Base-by-base conservation (phyloP, 2,797 vertebrate genomes). In the Nyctibius grandis region DNA sequence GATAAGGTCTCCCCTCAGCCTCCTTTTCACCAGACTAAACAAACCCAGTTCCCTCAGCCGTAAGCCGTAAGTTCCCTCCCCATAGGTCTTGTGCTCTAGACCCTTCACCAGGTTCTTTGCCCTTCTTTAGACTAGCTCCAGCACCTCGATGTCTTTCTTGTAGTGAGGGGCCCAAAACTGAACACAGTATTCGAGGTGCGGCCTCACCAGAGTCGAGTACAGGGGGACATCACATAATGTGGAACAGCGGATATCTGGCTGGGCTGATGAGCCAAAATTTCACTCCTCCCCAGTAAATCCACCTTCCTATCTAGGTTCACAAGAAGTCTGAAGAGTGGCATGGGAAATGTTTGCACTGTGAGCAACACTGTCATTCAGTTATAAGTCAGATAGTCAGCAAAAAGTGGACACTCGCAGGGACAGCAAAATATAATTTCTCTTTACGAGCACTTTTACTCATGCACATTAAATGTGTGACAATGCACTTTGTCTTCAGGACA, bases 351-450 rank as follows among this genome's bases (percentile, higher is more conserved):
- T 88, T 80, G 48, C 36, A 53, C 36, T 70, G 31, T 47, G 64
- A 73, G 14, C 60, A 88, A 31, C 21, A 5, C 25, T 60, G 42
- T 42, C 77, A 21, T 91, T 85, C 88, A 45, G 59, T 47, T 88
- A 15, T 3, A 68, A 90, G 77, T 44, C 57, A 77, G 80, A 70
- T 48, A 85, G 82, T 93, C 91, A 95, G 88, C 60, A 91, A 85
- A 92, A 95, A 93, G 56, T 74, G 77, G 75, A 74, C 73, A 78
- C 40, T 87, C 7, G 5, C 42, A 90, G 88, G 57, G 84, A 47
- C 68, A 89, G 47, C 59, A 88, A 91, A 93, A 93, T 84, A 88
- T 44, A 83, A 93, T 93, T 96, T 90, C 45, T 85, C 72, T 88
- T 88, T 89, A 79, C 70, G 73, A 83, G 42, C 45, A 28, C 77